Evolutionary conservation across 2,797 vertebrate species (phyloP).

Genomic region (Sphenodon punctatus): DNA sequence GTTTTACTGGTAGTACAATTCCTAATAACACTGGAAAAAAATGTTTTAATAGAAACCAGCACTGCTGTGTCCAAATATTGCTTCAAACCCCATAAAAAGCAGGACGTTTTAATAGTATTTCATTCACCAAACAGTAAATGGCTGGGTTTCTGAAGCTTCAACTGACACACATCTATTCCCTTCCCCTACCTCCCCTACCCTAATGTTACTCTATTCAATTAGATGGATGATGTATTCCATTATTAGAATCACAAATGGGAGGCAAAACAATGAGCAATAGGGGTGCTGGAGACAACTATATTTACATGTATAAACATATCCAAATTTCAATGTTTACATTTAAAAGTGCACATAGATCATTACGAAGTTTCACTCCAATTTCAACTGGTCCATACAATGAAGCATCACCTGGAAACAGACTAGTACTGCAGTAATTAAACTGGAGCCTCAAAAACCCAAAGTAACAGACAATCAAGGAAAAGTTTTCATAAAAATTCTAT

Average conservation of each 20-base stretch:
- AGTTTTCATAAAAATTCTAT: constrained; percentile 76
- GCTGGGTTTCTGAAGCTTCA: constrained; percentile 65
- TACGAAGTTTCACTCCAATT: constrained; percentile 80
- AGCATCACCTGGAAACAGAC: constrained; percentile 77
- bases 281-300: constrained; percentile 80
- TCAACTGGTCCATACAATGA: constrained; percentile 81
- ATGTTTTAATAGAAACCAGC: constrained; percentile 71
- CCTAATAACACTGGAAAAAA: constrained; percentile 78
- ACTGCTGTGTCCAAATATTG: constrained; percentile 76
- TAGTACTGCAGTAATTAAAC: constrained; percentile 76
- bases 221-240: constrained; percentile 60
- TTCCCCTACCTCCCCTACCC: constrained; percentile 60
- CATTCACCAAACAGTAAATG: constrained; percentile 62
- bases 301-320: constrained; percentile 86
- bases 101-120: constrained; percentile 62
- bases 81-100: constrained; percentile 70
- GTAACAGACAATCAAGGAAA: constrained; percentile 62
- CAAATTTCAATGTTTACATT: constrained; percentile 84
- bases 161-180: constrained; percentile 54
- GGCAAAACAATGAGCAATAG: constrained; percentile 76
- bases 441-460: constrained; percentile 73
- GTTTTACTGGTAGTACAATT: constrained; percentile 72
- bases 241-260: constrained; percentile 74
- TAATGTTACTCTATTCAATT: constrained; percentile 71
- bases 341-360: constrained; percentile 96